Evolutionary conservation across 2,797 vertebrate genomes (phyloP), one percentile per base, ranked within the genome.

Genomic region (Malacoraja senta): DNA sequence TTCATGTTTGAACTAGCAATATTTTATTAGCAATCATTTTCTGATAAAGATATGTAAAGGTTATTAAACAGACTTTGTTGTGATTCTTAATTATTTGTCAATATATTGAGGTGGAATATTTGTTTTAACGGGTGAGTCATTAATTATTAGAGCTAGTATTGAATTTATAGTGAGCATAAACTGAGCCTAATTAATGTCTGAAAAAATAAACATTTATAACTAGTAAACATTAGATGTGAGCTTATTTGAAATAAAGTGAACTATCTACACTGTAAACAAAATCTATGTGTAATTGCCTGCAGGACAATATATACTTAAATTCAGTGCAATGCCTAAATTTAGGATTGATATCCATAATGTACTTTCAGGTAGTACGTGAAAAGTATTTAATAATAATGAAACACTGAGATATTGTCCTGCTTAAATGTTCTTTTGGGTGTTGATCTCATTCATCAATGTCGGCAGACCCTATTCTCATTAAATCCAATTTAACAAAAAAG

Each of bases 261-360:
- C 98, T 98, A 97, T 97, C 97, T 96, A 94, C 95, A 96, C 97
- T 96, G 96, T 97, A 96, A 97, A 97, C 96, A 97, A 96, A 53
- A 96, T 96, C 99, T 98, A 98, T 97, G 97, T 98, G 98, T 98
- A 98, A 98, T 98, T 97, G 95, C 97, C 96, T 94, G 93, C 95
- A 96, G 97, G 98, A 99, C 98, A 97, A 99, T 98, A 98, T 97
- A 98, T 98, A 98, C 98, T 99, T 99, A 98, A 99, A 98, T 96
- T 97, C 96, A 97, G 96, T 97, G 96, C 97, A 98, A 98, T 98
- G 98, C 97, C 97, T 97, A 96, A 97, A 97, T 96, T 96, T 97
- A 96, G 97, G 98, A 98, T 97, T 97, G 98, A 98, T 98, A 97
- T 96, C 97, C 97, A 95, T 93, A 93, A 96, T 96, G 96, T 96